phyloP scores from a whole-genome alignment of 2,113 vertebrate species.

The Chrysochloris asiatica region DNA sequence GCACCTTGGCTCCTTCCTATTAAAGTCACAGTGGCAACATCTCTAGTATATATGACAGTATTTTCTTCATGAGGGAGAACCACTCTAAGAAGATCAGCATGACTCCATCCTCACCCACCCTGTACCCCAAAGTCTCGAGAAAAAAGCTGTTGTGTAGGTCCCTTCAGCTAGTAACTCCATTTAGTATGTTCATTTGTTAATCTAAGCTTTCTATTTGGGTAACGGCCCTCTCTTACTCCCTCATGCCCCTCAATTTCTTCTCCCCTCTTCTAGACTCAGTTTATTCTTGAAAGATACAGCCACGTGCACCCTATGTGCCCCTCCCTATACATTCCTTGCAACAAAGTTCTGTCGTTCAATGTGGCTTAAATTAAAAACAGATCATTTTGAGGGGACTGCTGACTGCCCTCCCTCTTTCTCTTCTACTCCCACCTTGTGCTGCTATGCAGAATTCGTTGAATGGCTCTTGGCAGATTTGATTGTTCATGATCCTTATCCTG shows the following conservation, averaged over 20 bases:
- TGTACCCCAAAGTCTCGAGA: neutral
- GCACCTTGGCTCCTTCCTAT: slow-evolving; percentile 68
- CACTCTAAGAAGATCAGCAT: neutral
- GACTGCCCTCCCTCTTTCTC: neutral
- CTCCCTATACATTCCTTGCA: neutral
- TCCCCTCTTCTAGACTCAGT: neutral
- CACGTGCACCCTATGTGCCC: too few relatives aligned
- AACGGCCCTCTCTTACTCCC: neutral
- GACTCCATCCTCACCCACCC: neutral
- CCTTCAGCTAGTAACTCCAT: neutral
- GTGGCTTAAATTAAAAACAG: slow-evolving; percentile 27
- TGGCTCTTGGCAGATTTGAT: neutral
- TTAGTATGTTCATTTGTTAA: neutral
- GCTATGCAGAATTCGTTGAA: neutral
- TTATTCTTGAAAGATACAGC: neutral
- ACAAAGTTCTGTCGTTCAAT: neutral
- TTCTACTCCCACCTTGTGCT: neutral
- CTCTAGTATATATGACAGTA: neutral
- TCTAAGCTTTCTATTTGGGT: neutral
- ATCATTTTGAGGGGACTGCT: neutral
- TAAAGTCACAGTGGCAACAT: slow-evolving; percentile 54
- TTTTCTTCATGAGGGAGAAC: slow-evolving; percentile 3
- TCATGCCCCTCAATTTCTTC: neutral
- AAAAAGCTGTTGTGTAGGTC: neutral
- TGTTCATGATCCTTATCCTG: neutral